These are phyloP conservation scores for Zele albiditarsus DNA, from an alignment of 2,888 invertebrate species.

Conservation along the genomic window DNA sequence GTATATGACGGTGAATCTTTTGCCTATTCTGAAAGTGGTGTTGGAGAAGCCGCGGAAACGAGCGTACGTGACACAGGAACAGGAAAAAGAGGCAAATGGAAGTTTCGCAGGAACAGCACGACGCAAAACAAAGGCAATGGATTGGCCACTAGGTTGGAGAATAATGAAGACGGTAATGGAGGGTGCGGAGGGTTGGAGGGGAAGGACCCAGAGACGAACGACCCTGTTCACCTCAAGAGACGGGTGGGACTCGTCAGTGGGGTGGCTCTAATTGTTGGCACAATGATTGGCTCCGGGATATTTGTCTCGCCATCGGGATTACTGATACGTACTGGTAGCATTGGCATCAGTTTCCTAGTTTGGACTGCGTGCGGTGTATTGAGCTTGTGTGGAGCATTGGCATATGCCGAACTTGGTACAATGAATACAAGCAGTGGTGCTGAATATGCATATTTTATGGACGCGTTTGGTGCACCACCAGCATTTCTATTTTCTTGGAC, in stretches of 20 bases:
- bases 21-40: conserved; percentile 42
- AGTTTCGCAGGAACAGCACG: conserved; percentile 45
- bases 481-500: conserved; percentile 96
- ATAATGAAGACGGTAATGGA: conserved; percentile 71
- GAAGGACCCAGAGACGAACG: conserved; percentile 94
- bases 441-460: conserved; percentile 97
- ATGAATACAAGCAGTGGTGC: conserved; percentile 97
- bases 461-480: conserved; percentile 92
- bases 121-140: conserved; percentile 48
- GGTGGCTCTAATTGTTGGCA: conserved; percentile 98
- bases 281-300: conserved; percentile 99
- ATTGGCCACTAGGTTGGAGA: conserved; percentile 61
- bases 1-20: conserved; percentile 54
- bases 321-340: conserved; percentile 91
- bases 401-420: conserved; percentile 95
- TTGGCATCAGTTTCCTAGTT: conserved; percentile 94
- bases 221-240: conserved; percentile 99
- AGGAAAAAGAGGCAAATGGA: conserved; percentile 45
- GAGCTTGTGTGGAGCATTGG: conserved; percentile 82
- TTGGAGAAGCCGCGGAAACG: conserved; percentile 49
- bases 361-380: conserved; percentile 96
- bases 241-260: conserved; percentile 99
- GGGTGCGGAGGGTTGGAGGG: conserved; percentile 84
- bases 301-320: conserved; percentile 98
- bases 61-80: conserved; percentile 39